A percentile compares a stretch with the other conserved stretches of the same genome.
Conservation (phyloP, 1,140 invertebrate genomes). For the Nebria ingens region DNA sequence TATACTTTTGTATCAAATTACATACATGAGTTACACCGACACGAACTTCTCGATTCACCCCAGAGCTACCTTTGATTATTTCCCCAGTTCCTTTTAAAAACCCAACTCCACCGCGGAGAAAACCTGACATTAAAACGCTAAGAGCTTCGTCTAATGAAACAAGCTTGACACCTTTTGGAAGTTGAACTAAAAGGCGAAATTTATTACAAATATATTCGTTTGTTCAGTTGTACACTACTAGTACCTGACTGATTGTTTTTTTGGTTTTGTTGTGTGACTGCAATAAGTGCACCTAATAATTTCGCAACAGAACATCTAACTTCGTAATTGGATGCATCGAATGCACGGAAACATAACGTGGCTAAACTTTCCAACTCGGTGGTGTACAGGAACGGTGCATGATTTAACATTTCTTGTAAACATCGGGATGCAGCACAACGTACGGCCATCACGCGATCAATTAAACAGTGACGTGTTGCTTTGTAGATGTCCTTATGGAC, state of each 20-base stretch:
- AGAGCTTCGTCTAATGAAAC: slow-evolving; percentile 88
- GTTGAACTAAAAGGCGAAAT: slow-evolving; percentile 41
- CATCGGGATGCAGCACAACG: slow-evolving; percentile 83
- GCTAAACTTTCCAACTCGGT: slow-evolving; percentile 82
- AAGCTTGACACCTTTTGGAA: slow-evolving; percentile 40
- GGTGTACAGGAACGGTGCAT: slow-evolving; percentile 79
- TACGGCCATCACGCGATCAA: slow-evolving; percentile 85
- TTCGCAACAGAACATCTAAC: slow-evolving; percentile 85
- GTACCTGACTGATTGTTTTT: slow-evolving; percentile 35
- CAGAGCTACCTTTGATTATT: slow-evolving; percentile 90
- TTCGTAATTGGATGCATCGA: slow-evolving; percentile 93
- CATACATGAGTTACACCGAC: slow-evolving; percentile 89
- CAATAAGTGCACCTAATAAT: slow-evolving; percentile 76
- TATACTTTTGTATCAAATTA: slow-evolving; percentile 21
- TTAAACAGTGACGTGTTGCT: slow-evolving; percentile 70
- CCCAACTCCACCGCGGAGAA: slow-evolving; percentile 85
- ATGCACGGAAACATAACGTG: slow-evolving; percentile 79
- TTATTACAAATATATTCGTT: background rate
- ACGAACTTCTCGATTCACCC: slow-evolving; percentile 87
- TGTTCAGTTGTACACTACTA: background rate
- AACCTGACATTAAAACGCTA: slow-evolving; percentile 86
- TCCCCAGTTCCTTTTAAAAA: slow-evolving; percentile 91
- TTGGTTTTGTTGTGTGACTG: slow-evolving; percentile 65
- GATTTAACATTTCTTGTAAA: slow-evolving; percentile 78
- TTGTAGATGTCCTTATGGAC: slow-evolving; percentile 91